These are phyloP conservation scores for Coreoperca whiteheadi DNA, from an alignment of 2,113 vertebrate genomes.

Conservation along the genomic window DNA sequence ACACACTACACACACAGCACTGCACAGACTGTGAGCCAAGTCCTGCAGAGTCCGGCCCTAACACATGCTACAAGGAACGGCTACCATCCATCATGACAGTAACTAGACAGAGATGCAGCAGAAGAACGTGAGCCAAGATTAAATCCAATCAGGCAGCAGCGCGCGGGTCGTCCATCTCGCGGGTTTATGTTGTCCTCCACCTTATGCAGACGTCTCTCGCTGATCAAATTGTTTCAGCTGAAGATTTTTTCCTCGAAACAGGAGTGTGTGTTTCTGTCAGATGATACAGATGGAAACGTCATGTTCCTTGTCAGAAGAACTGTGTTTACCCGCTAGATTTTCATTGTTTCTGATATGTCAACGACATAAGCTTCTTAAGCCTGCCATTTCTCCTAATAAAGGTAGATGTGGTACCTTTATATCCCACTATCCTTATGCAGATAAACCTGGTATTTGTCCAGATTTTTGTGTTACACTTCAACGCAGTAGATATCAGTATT, in stretches of 20 bases:
- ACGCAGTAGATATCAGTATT: background rate
- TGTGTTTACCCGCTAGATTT: background rate
- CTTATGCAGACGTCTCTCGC: too few species aligned
- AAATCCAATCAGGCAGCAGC: slow-evolving; percentile 9
- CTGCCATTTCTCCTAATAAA: background rate
- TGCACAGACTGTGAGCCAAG: slow-evolving; percentile 5
- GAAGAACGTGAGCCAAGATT: slow-evolving; percentile 15
- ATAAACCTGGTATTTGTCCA: background rate
- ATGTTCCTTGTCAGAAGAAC: background rate
- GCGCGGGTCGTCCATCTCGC: background rate
- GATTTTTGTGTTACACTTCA: background rate
- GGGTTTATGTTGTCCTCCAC: background rate
- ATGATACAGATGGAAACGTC: background rate
- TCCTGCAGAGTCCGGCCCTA: slow-evolving; percentile 8
- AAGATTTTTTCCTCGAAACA: background rate
- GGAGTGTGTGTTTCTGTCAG: background rate
- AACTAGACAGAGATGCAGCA: slow-evolving; percentile 45
- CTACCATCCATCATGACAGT: slow-evolving; percentile 57
- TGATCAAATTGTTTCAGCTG: background rate
- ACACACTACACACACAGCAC: background rate
- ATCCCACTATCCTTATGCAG: background rate
- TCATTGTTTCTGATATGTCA: background rate
- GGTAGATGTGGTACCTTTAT: background rate
- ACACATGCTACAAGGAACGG: slow-evolving; percentile 49
- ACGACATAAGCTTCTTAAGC: background rate